Evolutionary conservation across 2,113 vertebrate species (phyloP).

Genomic region (Regulus satrapa): DNA sequence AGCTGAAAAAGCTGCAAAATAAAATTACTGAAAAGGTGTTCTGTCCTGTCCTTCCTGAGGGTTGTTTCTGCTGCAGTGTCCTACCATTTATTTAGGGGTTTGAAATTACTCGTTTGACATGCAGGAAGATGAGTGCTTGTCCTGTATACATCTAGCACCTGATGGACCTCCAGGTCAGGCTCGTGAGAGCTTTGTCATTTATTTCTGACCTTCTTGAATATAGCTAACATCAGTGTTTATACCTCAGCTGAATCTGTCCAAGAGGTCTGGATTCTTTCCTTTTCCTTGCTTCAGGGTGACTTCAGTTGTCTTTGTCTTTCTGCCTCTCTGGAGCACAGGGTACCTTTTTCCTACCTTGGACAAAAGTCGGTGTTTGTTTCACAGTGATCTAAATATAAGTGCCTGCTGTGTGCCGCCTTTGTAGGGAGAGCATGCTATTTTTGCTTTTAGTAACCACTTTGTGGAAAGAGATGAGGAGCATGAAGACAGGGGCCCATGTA

Average conservation of each 20-base stretch:
- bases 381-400: neutral
- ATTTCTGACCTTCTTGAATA: neutral
- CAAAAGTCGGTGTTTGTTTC: neutral
- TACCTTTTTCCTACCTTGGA: neutral
- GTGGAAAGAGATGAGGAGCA: neutral
- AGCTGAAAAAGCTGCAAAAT: neutral
- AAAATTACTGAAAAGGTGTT: neutral
- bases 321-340: neutral
- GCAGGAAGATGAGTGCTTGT: neutral
- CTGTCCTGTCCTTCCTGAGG: neutral
- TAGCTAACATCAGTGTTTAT: neutral
- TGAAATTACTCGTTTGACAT: neutral
- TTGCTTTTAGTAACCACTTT: neutral
- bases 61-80: slow-evolving; percentile 26
- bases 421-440: neutral
- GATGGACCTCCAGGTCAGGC: neutral
- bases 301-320: neutral
- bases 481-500: neutral
- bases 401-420: neutral
- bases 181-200: neutral
- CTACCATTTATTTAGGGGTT: neutral
- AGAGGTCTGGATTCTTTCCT: neutral
- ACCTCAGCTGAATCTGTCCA: neutral
- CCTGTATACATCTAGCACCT: neutral
- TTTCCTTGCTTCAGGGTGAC: neutral